phyloP scores from a whole-genome alignment of 1,140 invertebrate genomes.

The Medauroidea extradentata region DNA sequence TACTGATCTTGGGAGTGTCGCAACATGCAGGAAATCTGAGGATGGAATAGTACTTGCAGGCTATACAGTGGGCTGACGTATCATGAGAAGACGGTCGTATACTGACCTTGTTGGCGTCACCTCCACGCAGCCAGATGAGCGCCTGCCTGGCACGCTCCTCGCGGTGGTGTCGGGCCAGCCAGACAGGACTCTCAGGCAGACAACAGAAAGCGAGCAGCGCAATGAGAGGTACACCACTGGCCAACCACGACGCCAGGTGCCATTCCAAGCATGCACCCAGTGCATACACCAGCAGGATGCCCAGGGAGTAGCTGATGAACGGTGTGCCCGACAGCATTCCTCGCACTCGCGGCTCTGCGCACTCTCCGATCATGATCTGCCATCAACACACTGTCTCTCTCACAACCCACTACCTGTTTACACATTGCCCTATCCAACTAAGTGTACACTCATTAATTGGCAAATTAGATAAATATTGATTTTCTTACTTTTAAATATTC shows the following conservation, averaged over 20 bases:
- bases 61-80: too few relatives aligned
- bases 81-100: not conserved
- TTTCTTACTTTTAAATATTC: too few relatives aligned
- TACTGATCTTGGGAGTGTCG: too few relatives aligned
- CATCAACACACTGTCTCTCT: too few relatives aligned
- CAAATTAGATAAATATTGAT: too few relatives aligned
- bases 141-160: conserved; percentile 58
- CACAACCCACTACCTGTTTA: too few relatives aligned
- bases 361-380: conserved; percentile 67
- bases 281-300: conserved; percentile 65
- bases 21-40: too few relatives aligned
- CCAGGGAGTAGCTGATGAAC: conserved; percentile 62
- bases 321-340: conserved; percentile 60
- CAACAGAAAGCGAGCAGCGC: conserved; percentile 54
- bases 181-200: conserved; percentile 67
- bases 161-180: conserved; percentile 57
- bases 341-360: conserved; percentile 60
- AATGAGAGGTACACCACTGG: conserved; percentile 53
- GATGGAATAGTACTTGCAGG: too few relatives aligned
- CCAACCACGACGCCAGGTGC: conserved; percentile 58
- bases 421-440: too few relatives aligned
- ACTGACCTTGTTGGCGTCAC: conserved; percentile 33
- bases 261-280: conserved; percentile 59
- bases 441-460: too few relatives aligned
- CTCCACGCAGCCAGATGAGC: conserved; percentile 61